These are phyloP conservation scores for Tetragnatha montana DNA, from an alignment of 2,888 invertebrate genomes.

Conservation along the genomic window DNA sequence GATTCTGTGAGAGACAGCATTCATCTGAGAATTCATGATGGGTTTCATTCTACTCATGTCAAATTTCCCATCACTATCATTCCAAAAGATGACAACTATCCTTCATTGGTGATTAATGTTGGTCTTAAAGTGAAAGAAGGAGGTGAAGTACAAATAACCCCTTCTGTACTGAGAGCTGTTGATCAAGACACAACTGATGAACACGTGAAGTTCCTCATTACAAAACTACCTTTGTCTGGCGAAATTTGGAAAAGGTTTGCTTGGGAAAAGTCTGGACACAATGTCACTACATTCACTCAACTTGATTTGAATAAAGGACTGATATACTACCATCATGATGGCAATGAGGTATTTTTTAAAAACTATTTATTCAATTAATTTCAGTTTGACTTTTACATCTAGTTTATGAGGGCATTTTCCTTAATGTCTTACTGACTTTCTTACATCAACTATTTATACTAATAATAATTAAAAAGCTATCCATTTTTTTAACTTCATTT, in stretches of 20 bases:
- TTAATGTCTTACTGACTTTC: too few relatives aligned
- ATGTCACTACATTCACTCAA: slow-evolving; percentile 75
- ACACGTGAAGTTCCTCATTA: slow-evolving; percentile 75
- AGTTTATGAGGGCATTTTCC: background rate
- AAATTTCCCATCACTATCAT: slow-evolving; percentile 75
- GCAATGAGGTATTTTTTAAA: slow-evolving; percentile 72
- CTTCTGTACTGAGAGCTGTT: slow-evolving; percentile 74
- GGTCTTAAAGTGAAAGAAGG: slow-evolving; percentile 75
- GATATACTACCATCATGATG: slow-evolving; percentile 76
- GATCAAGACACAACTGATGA: slow-evolving; percentile 75
- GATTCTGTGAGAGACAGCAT: slow-evolving; percentile 75
- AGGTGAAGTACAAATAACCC: slow-evolving; percentile 74
- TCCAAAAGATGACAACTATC: slow-evolving; percentile 76
- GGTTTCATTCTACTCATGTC: slow-evolving; percentile 74
- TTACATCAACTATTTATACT: too few relatives aligned
- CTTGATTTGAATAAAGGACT: slow-evolving; percentile 75
- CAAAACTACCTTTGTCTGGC: slow-evolving; percentile 74
- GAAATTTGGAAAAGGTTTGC: slow-evolving; percentile 74
- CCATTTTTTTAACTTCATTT: too few relatives aligned
- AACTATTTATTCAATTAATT: background rate
- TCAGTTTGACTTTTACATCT: background rate
- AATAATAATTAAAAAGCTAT: too few relatives aligned
- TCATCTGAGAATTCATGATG: slow-evolving; percentile 75
- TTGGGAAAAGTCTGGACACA: slow-evolving; percentile 74
- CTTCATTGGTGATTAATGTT: slow-evolving; percentile 75